Percentiles rank a stretch among this genome's conserved stretches.
These are phyloP conservation scores for Rhodophaea formosa DNA, from an alignment of 2,888 invertebrate species.

Conservation along the genomic window DNA sequence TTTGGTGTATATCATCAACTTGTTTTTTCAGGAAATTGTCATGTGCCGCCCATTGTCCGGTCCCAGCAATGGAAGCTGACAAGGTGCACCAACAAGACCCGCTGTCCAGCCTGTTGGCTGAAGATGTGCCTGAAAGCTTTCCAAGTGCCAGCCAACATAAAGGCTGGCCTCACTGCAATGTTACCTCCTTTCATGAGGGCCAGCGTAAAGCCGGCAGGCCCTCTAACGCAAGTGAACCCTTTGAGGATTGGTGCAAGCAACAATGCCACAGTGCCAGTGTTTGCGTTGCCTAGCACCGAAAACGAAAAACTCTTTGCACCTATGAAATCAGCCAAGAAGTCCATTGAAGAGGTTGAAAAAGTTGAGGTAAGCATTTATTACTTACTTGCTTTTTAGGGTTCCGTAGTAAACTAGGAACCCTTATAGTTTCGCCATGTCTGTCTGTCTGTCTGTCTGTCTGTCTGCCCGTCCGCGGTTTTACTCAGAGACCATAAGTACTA, in stretches of 20 bases:
- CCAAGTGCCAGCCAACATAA: conserved; percentile 86
- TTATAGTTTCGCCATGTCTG: no score
- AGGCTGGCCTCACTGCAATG: conserved; percentile 84
- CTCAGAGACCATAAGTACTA: no score
- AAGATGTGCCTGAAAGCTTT: conserved; percentile 91
- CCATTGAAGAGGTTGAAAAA: conserved; percentile 51
- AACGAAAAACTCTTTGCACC: conserved; percentile 62
- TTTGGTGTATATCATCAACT: no score
- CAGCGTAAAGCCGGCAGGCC: conserved; percentile 46
- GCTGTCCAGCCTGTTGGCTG: conserved; percentile 94
- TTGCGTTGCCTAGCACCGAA: conserved; percentile 51
- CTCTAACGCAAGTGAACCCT: conserved; percentile 57
- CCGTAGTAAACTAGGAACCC: neutral
- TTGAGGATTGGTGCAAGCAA: conserved; percentile 49
- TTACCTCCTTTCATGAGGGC: conserved; percentile 84
- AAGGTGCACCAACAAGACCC: conserved; percentile 85
- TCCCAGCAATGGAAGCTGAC: conserved; percentile 86
- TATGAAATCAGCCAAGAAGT: conserved; percentile 57
- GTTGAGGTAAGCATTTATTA: conserved; percentile 47
- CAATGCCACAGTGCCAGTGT: conserved; percentile 48
- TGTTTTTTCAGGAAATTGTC: conserved; percentile 82
- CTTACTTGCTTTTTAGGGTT: neutral
- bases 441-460: no score
- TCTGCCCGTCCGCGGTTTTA: no score
- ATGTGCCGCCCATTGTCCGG: conserved; percentile 85